Conservation (phyloP, 2,888 invertebrate species). For the Tuta absoluta region DNA sequence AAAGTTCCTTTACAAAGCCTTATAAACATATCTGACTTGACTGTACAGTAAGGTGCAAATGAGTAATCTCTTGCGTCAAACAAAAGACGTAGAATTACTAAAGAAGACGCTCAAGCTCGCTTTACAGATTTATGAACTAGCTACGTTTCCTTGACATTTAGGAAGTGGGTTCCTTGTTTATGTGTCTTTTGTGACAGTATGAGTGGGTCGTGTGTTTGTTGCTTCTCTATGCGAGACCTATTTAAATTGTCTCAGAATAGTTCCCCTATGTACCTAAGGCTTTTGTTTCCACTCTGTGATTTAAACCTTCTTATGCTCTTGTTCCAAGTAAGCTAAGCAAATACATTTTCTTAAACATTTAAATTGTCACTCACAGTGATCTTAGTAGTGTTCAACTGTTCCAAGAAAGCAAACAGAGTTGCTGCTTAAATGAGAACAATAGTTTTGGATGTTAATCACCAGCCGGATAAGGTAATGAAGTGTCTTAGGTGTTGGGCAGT, state of each 20-base stretch:
- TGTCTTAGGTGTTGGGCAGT: slow-evolving; percentile 9
- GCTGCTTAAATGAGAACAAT: background rate
- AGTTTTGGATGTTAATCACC: slow-evolving; percentile 1
- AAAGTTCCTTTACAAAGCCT: no score
- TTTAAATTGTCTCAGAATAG: background rate
- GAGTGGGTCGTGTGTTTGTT: background rate
- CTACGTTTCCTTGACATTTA: slow-evolving; percentile 9
- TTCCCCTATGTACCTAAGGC: background rate
- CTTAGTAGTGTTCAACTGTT: no score
- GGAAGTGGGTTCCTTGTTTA: slow-evolving; percentile 9
- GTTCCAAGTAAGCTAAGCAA: background rate
- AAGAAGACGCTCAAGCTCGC: background rate
- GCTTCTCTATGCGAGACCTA: background rate
- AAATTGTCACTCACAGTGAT: no score
- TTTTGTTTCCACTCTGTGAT: background rate
- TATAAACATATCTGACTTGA: background rate
- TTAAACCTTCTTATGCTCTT: background rate
- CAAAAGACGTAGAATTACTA: slow-evolving; percentile 1
- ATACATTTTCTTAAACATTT: background rate
- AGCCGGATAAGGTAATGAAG: background rate
- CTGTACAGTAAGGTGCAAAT: slow-evolving; percentile 10
- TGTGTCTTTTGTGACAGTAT: background rate
- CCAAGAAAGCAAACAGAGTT: no score
- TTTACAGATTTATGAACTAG: background rate
- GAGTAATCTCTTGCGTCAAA: slow-evolving; percentile 21